These are phyloP conservation scores for Psix sp. DNA, from an alignment of 1,140 invertebrate species.

Conservation along the genomic window DNA sequence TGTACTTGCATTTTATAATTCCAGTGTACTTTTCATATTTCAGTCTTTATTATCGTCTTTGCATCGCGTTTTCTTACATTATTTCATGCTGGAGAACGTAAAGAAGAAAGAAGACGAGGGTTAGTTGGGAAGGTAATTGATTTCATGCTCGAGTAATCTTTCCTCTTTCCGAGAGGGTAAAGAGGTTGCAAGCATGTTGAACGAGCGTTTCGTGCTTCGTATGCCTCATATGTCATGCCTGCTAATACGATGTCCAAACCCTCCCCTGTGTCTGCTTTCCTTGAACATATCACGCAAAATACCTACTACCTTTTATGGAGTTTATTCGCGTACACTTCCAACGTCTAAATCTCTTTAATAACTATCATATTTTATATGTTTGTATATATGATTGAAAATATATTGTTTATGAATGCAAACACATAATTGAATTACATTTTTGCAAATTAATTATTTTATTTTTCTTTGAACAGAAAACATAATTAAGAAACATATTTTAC, in stretches of 20 bases:
- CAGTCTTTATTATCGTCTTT: conserved; percentile 54
- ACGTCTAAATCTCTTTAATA: conserved; percentile 36
- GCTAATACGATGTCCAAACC: conserved; percentile 64
- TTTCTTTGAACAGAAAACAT: no score
- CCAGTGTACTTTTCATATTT: conserved; percentile 41
- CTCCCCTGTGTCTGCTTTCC: conserved; percentile 59
- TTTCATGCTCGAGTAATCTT: conserved; percentile 66
- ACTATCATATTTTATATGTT: no score
- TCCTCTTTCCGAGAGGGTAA: conserved; percentile 62
- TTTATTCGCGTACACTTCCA: conserved; percentile 20
- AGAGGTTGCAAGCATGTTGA: conserved; percentile 62
- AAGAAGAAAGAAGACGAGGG: conserved; percentile 57
- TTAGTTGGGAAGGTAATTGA: conserved; percentile 64
- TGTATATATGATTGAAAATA: conserved; percentile 9
- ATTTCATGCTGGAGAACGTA: conserved; percentile 52
- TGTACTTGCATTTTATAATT: conserved; percentile 30
- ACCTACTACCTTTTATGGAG: conserved; percentile 56
- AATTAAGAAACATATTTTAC: no score
- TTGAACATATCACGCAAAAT: conserved; percentile 53
- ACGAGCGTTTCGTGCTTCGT: conserved; percentile 63
- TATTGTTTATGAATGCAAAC: no score
- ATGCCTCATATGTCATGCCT: conserved; percentile 66
- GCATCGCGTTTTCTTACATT: conserved; percentile 54
- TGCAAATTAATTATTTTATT: no score
- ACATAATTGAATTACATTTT: no score